phyloP scores from a whole-genome alignment of 1,140 invertebrate genomes.

The Solen grandis region DNA sequence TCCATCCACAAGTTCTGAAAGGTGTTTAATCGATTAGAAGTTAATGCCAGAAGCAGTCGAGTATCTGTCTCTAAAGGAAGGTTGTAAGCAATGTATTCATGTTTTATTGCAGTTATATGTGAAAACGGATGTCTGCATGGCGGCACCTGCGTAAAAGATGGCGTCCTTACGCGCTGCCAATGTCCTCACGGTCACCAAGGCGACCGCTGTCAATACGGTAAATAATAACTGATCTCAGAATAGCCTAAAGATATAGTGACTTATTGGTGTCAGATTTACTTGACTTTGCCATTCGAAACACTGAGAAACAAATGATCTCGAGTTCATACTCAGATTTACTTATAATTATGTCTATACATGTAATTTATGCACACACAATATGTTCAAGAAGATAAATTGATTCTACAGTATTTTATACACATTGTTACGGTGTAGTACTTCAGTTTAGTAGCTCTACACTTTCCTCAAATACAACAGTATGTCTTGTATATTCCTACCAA shows the following conservation, averaged over 20 bases:
- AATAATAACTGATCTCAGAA: background rate
- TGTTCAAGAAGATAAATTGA: background rate
- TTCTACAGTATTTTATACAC: background rate
- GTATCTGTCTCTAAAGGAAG: background rate
- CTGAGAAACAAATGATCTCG: too few relatives aligned
- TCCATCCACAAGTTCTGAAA: background rate
- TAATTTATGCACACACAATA: too few relatives aligned
- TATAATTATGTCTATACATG: too few relatives aligned
- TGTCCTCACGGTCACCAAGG: slow-evolving; percentile 40
- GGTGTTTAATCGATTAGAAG: background rate
- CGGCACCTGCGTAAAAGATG: slow-evolving; percentile 24
- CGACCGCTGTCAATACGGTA: slow-evolving; percentile 31
- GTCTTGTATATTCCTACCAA: too few relatives aligned
- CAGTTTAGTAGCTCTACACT: too few relatives aligned
- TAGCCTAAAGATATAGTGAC: background rate
- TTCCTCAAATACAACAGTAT: too few relatives aligned
- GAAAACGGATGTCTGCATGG: slow-evolving; percentile 5
- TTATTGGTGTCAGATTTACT: background rate
- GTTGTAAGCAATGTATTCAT: background rate
- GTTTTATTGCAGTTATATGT: slow-evolving; percentile 20
- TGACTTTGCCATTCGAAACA: background rate
- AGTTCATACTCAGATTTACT: too few relatives aligned
- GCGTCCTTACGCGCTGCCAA: slow-evolving; percentile 12
- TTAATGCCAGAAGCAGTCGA: background rate
- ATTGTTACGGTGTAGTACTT: too few relatives aligned